Conservation (phyloP, 2,888 invertebrate genomes). For the Rhagium mordax region DNA sequence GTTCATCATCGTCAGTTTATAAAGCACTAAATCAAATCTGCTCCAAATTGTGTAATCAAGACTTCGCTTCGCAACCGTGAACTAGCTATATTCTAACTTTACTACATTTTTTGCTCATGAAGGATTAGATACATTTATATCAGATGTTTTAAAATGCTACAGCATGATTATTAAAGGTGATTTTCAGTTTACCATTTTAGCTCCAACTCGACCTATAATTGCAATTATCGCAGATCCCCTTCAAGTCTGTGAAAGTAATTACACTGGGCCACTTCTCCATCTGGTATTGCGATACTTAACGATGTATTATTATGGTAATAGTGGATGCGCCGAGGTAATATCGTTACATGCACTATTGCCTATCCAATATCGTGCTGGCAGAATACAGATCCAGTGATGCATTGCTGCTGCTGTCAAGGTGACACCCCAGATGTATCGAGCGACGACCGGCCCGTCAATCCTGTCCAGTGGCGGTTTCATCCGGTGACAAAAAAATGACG, state of each 20-base stretch:
- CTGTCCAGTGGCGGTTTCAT: constrained; percentile 26
- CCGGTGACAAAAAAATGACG: constrained; percentile 7
- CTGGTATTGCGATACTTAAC: background rate
- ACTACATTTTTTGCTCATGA: no score
- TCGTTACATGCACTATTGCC: constrained; percentile 59
- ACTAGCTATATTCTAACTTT: no score
- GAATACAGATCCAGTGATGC: constrained; percentile 60
- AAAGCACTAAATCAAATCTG: no score
- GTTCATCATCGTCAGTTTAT: no score
- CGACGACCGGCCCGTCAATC: constrained; percentile 35
- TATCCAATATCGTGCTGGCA: constrained; percentile 55
- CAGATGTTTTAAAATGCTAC: no score
- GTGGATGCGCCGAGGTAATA: constrained; percentile 48
- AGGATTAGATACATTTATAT: no score
- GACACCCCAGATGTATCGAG: constrained; percentile 61
- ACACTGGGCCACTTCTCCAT: constrained; percentile 11
- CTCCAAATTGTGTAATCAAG: no score
- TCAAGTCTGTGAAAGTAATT: background rate
- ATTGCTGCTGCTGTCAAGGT: constrained; percentile 63
- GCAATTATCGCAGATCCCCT: background rate
- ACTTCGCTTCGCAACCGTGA: no score
- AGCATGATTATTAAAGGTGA: no score
- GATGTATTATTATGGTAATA: constrained; percentile 49
- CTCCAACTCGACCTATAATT: background rate
- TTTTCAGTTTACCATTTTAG: no score